A percentile compares a stretch with the other conserved stretches of the same genome.
Evolutionary conservation across 2,888 invertebrate species (phyloP).

Genomic region (Slavum lentiscoides): DNA sequence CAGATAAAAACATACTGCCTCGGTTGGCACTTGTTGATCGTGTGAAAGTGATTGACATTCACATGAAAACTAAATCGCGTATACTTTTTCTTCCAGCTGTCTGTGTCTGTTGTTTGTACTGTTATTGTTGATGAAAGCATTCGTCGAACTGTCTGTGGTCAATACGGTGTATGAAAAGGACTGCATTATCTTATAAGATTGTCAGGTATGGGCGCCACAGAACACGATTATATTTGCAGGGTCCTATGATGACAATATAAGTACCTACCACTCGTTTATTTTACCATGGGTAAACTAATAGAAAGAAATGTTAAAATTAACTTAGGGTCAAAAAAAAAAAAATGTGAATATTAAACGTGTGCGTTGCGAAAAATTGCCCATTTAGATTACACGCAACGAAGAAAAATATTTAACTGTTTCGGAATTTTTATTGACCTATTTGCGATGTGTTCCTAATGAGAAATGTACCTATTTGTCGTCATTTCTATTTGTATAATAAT

Average conservation of each 20-base stretch:
- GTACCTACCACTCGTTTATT: conserved; percentile 72
- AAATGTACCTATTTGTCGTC: conserved; percentile 89
- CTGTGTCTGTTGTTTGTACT: neutral
- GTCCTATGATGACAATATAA: conserved; percentile 77
- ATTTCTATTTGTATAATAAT: conserved; percentile 86
- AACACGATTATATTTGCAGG: conserved; percentile 90
- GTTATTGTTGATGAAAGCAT: conserved; percentile 76
- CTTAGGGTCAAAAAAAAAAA: conserved; percentile 51
- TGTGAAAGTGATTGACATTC: conserved; percentile 69
- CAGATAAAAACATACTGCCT: conserved; percentile 74
- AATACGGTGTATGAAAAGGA: conserved; percentile 79
- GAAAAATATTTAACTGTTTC: conserved; percentile 62
- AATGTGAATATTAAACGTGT: neutral
- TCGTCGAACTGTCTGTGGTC: conserved; percentile 90
- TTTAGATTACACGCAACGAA: conserved; percentile 62
- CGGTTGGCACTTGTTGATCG: conserved; percentile 96
- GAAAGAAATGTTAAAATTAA: neutral
- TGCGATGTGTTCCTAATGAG: conserved; percentile 86
- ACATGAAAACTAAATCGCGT: neutral
- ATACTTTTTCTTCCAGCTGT: neutral
- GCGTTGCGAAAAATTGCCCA: conserved; percentile 62
- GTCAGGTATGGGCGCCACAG: conserved; percentile 85
- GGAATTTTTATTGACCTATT: conserved; percentile 84
- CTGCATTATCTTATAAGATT: conserved; percentile 88
- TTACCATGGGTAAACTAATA: conserved; percentile 61